Evolutionary conservation across 2,797 vertebrate genomes (phyloP).

Genomic region (Myotis vivesi): DNA sequence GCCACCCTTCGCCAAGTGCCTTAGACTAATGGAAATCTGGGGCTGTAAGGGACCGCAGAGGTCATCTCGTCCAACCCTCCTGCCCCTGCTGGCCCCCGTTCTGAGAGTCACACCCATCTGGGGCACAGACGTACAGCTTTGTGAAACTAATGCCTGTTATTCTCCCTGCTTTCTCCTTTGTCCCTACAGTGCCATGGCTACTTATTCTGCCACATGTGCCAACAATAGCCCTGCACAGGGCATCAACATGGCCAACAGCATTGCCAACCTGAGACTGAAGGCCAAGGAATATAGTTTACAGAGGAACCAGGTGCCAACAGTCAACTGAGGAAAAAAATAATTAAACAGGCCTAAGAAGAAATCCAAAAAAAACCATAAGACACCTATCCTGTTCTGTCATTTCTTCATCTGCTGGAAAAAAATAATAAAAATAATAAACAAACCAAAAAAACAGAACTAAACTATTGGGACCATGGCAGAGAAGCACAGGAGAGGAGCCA

Average conservation of each 20-base stretch:
- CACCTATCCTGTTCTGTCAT: slow-evolving; percentile 81
- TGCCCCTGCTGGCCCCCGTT: not conserved
- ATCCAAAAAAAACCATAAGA: slow-evolving; percentile 75
- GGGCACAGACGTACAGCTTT: slow-evolving; percentile 51
- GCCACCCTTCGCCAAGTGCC: not conserved
- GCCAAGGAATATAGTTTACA: slow-evolving; percentile 99
- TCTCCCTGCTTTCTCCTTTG: slow-evolving; percentile 80
- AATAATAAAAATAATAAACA: not conserved
- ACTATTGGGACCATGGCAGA: slow-evolving; percentile 77
- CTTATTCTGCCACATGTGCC: slow-evolving; percentile 95
- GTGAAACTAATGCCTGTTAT: slow-evolving; percentile 76
- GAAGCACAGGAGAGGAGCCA: slow-evolving; percentile 80
- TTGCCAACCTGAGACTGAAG: slow-evolving; percentile 99
- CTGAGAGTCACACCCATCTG: slow-evolving; percentile 11
- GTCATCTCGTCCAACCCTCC: not conserved
- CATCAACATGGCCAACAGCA: slow-evolving; percentile 99
- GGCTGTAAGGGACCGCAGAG: not conserved
- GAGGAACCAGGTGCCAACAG: slow-evolving; percentile 97
- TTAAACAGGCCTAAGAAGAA: slow-evolving; percentile 77
- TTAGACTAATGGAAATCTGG: not conserved
- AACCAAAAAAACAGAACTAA: slow-evolving; percentile 73
- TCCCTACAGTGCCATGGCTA: slow-evolving; percentile 93
- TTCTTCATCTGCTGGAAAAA: slow-evolving; percentile 77
- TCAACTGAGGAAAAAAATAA: slow-evolving; percentile 90
- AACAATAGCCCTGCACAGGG: slow-evolving; percentile 94